Base-by-base conservation (phyloP, 2,113 vertebrate species). In the Podarcis raffonei region DNA sequence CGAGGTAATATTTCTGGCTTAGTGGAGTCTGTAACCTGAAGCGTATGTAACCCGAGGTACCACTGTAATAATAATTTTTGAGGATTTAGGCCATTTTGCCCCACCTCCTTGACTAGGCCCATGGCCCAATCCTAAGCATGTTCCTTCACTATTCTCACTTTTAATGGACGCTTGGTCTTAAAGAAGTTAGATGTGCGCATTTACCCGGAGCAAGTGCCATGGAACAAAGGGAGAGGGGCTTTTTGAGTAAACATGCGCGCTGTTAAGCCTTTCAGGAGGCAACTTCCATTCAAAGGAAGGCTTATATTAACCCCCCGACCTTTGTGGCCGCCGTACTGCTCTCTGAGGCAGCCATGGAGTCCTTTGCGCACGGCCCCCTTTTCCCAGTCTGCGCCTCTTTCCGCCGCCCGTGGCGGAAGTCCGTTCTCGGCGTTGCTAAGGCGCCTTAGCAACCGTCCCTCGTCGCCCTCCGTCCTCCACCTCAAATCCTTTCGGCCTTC, bases 401-500 rank as follows among this genome's bases (percentile, higher is more conserved):
- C 11, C 48, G 22, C 22, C 1, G 3, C 39, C 15, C 39, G 27
- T 32, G 7, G n/a, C 16, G 11, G 48, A 77, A 1, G 2, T 5
- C 15, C 4, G 9, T 32, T 53, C 39, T 76, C 16, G 1, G 18
- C 76, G 84, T 84, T 84, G 1, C 86, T 76, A 85, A 8, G 87
- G 1, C 1, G 4, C 79, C 84, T 25, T 77, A 37, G 84, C 89
- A 83, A 89, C 92, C 4, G 30, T 30, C 59, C 4, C 37, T 37
- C 4, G 53, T 5, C 5, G 59, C 65, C 39, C 84, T 13, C 22
- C 20, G 1, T 48, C 37, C 87, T 12, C 1, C 80, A 18, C 13
- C 22, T 35, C n/a, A 13, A 3, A 0, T 27, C 5, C 88, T 92
- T 95, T 93, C 94, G 93, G 37, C 3, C 22, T 30, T 25, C 83